These are phyloP conservation scores for Bolinopsis microptera DNA, from an alignment of 37 sponge, comb jelly and placozoan genomes.

Conservation along the genomic window DNA sequence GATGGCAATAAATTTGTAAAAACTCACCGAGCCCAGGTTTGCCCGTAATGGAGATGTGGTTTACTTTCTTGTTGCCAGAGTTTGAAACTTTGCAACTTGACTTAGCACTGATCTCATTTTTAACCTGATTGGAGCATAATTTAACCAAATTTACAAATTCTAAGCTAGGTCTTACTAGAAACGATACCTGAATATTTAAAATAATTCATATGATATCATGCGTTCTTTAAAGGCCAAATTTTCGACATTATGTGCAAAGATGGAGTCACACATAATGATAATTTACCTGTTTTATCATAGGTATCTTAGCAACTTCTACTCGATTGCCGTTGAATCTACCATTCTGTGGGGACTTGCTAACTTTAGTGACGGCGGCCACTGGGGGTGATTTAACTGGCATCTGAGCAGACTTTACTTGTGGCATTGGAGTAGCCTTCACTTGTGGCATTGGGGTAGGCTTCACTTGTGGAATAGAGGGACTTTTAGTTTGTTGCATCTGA, in stretches of 20 bases:
- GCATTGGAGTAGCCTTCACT: not conserved
- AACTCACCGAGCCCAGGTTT: slow-evolving; percentile 50
- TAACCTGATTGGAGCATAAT: not conserved
- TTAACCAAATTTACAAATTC: too few species aligned
- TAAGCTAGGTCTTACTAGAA: too few species aligned
- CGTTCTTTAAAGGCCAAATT: too few species aligned
- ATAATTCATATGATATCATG: too few species aligned
- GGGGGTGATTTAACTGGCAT: not conserved
- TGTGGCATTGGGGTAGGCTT: not conserved
- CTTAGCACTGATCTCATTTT: not conserved
- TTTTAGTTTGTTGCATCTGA: not conserved
- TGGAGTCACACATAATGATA: too few species aligned
- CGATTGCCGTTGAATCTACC: not conserved
- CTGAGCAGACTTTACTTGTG: not conserved
- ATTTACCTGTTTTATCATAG: slow-evolving; percentile 1
- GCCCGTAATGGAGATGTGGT: slow-evolving; percentile 42
- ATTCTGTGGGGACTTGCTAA: not conserved
- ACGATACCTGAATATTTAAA: too few species aligned
- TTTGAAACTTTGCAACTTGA: not conserved
- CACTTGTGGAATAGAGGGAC: too few species aligned
- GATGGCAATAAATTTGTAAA: too few species aligned
- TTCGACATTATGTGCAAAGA: too few species aligned
- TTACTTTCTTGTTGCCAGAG: not conserved
- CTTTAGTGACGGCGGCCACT: not conserved
- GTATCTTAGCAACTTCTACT: not conserved